Conservation (phyloP, 2,113 vertebrate species). For the Turnix velox region DNA sequence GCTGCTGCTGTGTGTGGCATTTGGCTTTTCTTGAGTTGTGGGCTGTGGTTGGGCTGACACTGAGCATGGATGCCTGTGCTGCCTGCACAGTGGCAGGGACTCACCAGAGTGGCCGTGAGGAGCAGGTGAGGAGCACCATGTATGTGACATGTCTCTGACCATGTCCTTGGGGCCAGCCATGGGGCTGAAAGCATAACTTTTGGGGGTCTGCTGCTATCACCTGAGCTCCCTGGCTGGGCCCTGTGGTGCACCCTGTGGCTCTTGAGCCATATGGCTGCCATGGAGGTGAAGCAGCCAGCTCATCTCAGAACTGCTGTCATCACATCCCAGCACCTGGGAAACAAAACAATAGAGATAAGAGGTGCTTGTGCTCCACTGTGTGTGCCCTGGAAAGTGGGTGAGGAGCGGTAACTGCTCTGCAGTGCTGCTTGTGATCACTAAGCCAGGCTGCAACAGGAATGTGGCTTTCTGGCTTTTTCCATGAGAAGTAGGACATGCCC, state of each 20-base stretch:
- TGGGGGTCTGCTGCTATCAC: neutral
- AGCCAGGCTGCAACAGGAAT: neutral
- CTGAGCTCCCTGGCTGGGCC: fast-evolving
- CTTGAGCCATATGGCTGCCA: neutral
- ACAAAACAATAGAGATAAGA: neutral
- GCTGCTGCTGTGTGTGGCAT: fast-evolving
- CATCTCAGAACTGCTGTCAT: slow-evolving; percentile 25
- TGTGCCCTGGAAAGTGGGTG: fast-evolving
- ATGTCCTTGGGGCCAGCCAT: fast-evolving
- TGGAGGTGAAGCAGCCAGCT: neutral
- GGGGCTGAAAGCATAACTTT: neutral
- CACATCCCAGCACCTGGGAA: neutral
- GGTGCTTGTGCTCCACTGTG: neutral
- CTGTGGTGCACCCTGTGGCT: fast-evolving
- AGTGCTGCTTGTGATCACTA: fast-evolving
- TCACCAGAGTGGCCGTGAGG: fast-evolving
- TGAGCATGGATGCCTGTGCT: neutral
- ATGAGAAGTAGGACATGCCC: neutral
- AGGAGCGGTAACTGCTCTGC: neutral
- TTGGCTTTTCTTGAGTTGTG: neutral
- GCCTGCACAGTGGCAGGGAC: neutral
- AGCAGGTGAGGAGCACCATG: neutral
- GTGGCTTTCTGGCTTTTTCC: neutral
- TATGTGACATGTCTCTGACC: no score
- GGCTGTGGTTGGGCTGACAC: neutral